Conservation (phyloP, 1,140 invertebrate species). For the Drosophila azteca region DNA sequence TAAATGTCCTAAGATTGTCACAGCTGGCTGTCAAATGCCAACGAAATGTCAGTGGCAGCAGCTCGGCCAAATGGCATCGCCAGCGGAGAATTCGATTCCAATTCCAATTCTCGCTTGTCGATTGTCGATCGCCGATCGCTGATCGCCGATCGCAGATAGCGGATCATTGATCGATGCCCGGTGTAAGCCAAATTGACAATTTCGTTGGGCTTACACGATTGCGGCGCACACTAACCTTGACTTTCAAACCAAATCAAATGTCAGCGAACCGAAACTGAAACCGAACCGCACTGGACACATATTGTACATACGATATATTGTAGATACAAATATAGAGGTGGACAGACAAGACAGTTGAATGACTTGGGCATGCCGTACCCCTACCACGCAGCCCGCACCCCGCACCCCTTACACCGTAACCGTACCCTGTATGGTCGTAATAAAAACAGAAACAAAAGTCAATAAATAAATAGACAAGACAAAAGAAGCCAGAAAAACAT, state of each 20-base stretch:
- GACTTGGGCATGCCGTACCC: slow-evolving; percentile 41
- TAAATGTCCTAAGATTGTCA: slow-evolving; percentile 65
- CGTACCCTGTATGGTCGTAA: slow-evolving; percentile 17
- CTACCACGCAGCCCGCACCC: not conserved
- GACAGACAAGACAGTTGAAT: slow-evolving; percentile 21
- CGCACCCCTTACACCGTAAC: not conserved
- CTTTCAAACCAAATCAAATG: slow-evolving; percentile 56
- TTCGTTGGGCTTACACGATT: slow-evolving; percentile 15
- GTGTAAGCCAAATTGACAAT: slow-evolving; percentile 51
- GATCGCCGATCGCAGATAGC: slow-evolving; percentile 1
- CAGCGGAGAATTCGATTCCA: slow-evolving; percentile 23
- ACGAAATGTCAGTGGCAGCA: slow-evolving; percentile 59
- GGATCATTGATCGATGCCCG: slow-evolving; percentile 17
- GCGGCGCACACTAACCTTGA: slow-evolving; percentile 50
- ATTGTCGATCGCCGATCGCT: not conserved
- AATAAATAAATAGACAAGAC: slow-evolving; percentile 41
- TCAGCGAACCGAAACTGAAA: slow-evolving; percentile 7
- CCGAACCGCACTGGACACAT: slow-evolving; percentile 5
- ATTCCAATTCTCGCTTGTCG: slow-evolving; percentile 29
- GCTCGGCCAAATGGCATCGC: slow-evolving; percentile 43
- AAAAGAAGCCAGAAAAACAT: slow-evolving; percentile 39
- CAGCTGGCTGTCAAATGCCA: slow-evolving; percentile 62
- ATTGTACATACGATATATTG: too few relatives aligned
- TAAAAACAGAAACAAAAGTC: slow-evolving; percentile 46
- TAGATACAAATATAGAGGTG: too few relatives aligned